Conservation (phyloP, 1,140 invertebrate species). For the Leguminivora glycinivorella region DNA sequence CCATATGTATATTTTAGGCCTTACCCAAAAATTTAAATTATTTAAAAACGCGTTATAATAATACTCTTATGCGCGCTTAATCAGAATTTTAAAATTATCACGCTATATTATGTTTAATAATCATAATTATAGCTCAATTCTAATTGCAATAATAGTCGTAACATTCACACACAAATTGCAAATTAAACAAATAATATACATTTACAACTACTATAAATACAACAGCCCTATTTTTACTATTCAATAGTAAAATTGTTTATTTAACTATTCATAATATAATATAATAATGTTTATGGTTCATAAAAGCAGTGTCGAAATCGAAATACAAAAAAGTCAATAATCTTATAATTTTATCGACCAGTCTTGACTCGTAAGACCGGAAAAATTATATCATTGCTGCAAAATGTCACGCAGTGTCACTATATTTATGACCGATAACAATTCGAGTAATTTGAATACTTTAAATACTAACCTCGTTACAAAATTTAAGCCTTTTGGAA, state of each 20-base stretch:
- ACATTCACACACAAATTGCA: constrained; percentile 34
- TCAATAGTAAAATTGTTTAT: constrained; percentile 66
- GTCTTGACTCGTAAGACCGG: background rate
- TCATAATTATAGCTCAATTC: constrained; percentile 6
- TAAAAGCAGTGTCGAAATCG: constrained; percentile 53
- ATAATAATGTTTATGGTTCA: constrained; percentile 44
- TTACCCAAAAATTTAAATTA: constrained; percentile 35
- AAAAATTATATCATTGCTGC: constrained; percentile 11
- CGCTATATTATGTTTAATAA: background rate
- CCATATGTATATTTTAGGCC: constrained; percentile 62
- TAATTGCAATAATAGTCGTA: constrained; percentile 31
- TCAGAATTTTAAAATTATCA: constrained; percentile 17
- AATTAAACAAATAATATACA: constrained; percentile 70
- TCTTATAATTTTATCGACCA: constrained; percentile 30
- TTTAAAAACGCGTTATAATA: background rate
- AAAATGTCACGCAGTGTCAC: background rate
- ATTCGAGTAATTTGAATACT: constrained; percentile 45
- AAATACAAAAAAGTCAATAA: constrained; percentile 38
- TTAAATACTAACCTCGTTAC: constrained; percentile 25
- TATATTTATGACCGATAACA: constrained; percentile 35
- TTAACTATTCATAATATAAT: constrained; percentile 56
- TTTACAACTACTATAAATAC: constrained; percentile 69
- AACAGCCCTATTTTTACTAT: constrained; percentile 74
- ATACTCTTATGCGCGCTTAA: constrained; percentile 2
- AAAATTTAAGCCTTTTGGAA: constrained; percentile 28